A percentile compares a stretch with the other conserved stretches of the same genome.
These are phyloP conservation scores for Leptopilina boulardi DNA, from an alignment of 1,140 invertebrate species.

Conservation along the genomic window DNA sequence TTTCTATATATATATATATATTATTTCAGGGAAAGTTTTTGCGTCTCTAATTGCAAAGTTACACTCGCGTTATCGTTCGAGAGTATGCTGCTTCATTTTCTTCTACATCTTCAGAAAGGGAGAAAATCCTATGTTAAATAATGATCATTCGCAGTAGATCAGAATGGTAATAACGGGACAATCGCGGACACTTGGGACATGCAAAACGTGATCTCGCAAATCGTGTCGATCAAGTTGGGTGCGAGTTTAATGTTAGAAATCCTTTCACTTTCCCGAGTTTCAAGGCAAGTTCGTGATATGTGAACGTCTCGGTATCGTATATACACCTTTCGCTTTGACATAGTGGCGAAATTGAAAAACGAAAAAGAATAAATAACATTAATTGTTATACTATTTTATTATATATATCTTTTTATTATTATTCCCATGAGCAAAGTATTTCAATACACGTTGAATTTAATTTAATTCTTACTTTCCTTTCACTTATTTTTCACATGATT, in stretches of 20 bases:
- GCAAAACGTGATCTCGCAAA: slow-evolving; percentile 52
- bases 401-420: not conserved
- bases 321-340: slow-evolving; percentile 46
- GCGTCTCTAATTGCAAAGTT: slow-evolving; percentile 11
- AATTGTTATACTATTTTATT: not conserved
- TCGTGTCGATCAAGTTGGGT: slow-evolving; percentile 41
- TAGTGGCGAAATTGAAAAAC: not conserved
- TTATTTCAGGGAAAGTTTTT: slow-evolving; percentile 44
- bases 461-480: too few relatives aligned
- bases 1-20: slow-evolving; percentile 17
- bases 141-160: not conserved
- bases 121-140: slow-evolving; percentile 16
- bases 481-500: too few relatives aligned
- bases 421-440: not conserved
- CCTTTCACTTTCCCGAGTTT: slow-evolving; percentile 68
- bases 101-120: not conserved
- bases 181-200: slow-evolving; percentile 39
- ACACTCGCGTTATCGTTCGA: not conserved
- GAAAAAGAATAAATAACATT: not conserved
- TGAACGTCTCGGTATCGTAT: slow-evolving; percentile 43
- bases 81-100: not conserved
- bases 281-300: slow-evolving; percentile 61
- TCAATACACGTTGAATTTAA: too few relatives aligned
- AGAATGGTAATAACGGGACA: slow-evolving; percentile 20
- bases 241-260: slow-evolving; percentile 55